A percentile compares a stretch with the other conserved stretches of the same genome.
Conservation (phyloP, 2,888 invertebrate genomes). For the Stomorhina lunata region DNA sequence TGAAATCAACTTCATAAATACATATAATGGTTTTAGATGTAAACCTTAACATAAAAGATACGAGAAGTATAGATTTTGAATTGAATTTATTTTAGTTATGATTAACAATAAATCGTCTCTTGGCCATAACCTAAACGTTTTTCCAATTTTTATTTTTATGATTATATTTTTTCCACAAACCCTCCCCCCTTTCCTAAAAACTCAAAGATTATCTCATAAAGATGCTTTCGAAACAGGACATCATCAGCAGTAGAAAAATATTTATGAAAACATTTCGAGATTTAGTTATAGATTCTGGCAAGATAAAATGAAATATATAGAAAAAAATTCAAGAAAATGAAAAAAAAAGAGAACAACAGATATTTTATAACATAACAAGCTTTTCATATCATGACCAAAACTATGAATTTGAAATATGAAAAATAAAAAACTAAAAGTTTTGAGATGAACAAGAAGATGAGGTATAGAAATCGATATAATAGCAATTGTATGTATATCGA, state of each 20-base stretch:
- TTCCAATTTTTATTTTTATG: conserved; percentile 31
- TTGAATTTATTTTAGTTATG: conserved; percentile 69
- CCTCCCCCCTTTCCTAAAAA: too few relatives aligned
- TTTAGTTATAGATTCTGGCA: conserved; percentile 48
- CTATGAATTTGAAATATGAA: neutral
- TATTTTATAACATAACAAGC: conserved; percentile 53
- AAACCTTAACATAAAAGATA: neutral
- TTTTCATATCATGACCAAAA: conserved; percentile 58
- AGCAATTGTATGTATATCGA: conserved; percentile 25
- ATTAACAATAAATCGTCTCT: conserved; percentile 75
- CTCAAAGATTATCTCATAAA: conserved; percentile 41
- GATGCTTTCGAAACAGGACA: conserved; percentile 22
- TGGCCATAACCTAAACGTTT: conserved; percentile 63
- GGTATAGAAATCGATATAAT: conserved; percentile 52
- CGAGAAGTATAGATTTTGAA: conserved; percentile 24
- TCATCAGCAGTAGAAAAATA: conserved; percentile 22
- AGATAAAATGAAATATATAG: conserved; percentile 36
- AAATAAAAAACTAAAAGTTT: neutral
- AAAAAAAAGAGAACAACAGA: conserved; percentile 6
- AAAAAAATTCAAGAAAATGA: neutral
- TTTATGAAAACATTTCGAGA: conserved; percentile 27
- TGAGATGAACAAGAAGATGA: neutral
- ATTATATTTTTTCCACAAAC: conserved; percentile 13
- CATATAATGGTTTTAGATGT: neutral
- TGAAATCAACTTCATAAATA: conserved; percentile 48